Conservation (phyloP, 2,113 vertebrate genomes). For the Nannospalax galili region DNA sequence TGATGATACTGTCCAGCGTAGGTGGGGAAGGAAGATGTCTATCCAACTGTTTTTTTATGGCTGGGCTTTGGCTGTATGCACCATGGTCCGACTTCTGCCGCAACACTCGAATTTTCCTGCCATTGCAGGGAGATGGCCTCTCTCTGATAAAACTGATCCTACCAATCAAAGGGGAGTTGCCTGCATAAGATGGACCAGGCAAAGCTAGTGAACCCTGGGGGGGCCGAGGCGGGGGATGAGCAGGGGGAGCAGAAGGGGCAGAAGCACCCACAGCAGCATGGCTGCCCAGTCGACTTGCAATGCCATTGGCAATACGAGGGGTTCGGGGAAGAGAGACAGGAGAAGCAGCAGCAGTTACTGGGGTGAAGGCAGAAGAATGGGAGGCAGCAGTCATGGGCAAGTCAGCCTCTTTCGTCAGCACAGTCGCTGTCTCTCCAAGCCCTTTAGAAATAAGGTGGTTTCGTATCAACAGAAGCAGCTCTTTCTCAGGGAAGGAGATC, state of each 20-base stretch:
- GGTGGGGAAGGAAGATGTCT: constrained; percentile 97
- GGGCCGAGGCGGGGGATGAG: constrained; percentile 90
- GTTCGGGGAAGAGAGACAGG: constrained; percentile 92
- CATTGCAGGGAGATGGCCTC: constrained; percentile 90
- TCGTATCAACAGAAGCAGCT: constrained; percentile 95
- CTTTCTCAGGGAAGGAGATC: constrained; percentile 97
- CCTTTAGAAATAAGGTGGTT: constrained; percentile 99
- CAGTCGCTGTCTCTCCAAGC: constrained; percentile 92
- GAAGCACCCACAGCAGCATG: constrained; percentile 87
- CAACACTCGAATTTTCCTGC: constrained; percentile 94
- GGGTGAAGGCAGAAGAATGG: constrained; percentile 91
- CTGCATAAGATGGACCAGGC: constrained; percentile 88
- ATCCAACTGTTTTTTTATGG: constrained; percentile 99
- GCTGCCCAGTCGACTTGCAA: constrained; percentile 89
- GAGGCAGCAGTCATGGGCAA: constrained; percentile 95
- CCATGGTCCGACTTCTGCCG: constrained; percentile 99
- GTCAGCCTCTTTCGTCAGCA: constrained; percentile 96
- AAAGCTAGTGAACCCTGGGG: constrained; percentile 87
- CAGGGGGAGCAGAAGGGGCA: constrained; percentile 82
- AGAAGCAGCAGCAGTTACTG: constrained; percentile 89
- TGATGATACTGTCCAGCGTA: constrained; percentile 98
- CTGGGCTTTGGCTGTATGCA: constrained; percentile 98
- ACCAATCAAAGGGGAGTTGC: constrained; percentile 93
- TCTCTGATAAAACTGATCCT: constrained; percentile 97
- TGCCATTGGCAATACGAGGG: constrained; percentile 94